Conservation (phyloP, 2,888 invertebrate species). For the Caprella mutica region DNA sequence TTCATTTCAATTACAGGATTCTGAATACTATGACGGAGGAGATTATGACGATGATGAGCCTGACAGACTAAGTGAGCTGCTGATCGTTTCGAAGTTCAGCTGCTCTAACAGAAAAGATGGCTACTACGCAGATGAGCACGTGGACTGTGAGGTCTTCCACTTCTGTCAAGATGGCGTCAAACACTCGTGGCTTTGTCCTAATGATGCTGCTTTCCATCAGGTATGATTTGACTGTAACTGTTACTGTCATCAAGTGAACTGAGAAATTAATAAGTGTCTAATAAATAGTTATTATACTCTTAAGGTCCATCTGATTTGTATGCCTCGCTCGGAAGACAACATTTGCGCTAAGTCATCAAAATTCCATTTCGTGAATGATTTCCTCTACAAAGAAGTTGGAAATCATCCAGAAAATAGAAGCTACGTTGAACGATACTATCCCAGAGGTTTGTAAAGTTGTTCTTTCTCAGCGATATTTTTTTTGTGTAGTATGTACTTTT, state of each 20-base stretch:
- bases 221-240: slow-evolving; percentile 41
- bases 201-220: slow-evolving; percentile 78
- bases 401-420: slow-evolving; percentile 41
- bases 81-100: slow-evolving; percentile 72
- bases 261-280: neutral
- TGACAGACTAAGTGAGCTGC: slow-evolving; percentile 62
- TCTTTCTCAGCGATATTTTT: no score
- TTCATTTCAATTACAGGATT: no score
- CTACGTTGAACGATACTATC: slow-evolving; percentile 48
- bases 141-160: slow-evolving; percentile 84
- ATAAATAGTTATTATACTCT: neutral
- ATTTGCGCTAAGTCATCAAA: slow-evolving; percentile 78
- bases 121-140: slow-evolving; percentile 79
- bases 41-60: slow-evolving; percentile 53
- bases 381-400: slow-evolving; percentile 76
- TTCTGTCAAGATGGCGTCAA: slow-evolving; percentile 80
- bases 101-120: slow-evolving; percentile 70
- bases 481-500: no score
- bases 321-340: slow-evolving; percentile 79
- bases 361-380: slow-evolving; percentile 85
- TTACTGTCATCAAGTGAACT: neutral
- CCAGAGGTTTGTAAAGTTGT: no score
- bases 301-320: slow-evolving; percentile 82
- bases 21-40: no score
- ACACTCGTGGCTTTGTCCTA: slow-evolving; percentile 87